Conservation (phyloP, 1,140 invertebrate species). For the Chelonus insularis region DNA sequence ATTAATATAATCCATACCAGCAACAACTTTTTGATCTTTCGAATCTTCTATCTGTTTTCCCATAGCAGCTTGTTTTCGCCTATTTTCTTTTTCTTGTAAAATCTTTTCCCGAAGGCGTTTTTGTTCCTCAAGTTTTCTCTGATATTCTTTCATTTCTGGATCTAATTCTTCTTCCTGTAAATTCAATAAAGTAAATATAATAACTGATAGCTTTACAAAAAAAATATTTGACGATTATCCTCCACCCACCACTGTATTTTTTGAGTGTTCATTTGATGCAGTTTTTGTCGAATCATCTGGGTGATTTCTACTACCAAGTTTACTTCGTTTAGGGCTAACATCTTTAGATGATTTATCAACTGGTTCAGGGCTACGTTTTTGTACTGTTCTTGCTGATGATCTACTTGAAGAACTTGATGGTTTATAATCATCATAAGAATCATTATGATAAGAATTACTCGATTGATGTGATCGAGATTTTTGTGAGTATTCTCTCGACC, state of each 20-base stretch:
- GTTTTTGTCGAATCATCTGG: slow-evolving; percentile 37
- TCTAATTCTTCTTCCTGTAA: slow-evolving; percentile 60
- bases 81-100: slow-evolving; percentile 65
- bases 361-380: slow-evolving; percentile 39
- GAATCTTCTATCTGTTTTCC: slow-evolving; percentile 47
- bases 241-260: slow-evolving; percentile 21
- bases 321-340: slow-evolving; percentile 39
- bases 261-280: slow-evolving; percentile 7
- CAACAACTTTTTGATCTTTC: slow-evolving; percentile 28
- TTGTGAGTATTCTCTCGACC: slow-evolving; percentile 38
- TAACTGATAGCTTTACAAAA: not conserved
- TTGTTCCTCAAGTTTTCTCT: slow-evolving; percentile 69
- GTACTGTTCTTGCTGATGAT: slow-evolving; percentile 25
- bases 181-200: slow-evolving; percentile 13
- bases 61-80: slow-evolving; percentile 63
- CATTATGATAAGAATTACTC: slow-evolving; percentile 36
- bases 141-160: slow-evolving; percentile 66
- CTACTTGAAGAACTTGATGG: slow-evolving; percentile 28
- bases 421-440: slow-evolving; percentile 40
- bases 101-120: slow-evolving; percentile 65
- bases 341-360: slow-evolving; percentile 23
- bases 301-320: slow-evolving; percentile 36
- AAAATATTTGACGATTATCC: no score
- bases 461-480: slow-evolving; percentile 33
- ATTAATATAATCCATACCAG: slow-evolving; percentile 33